phyloP scores from a whole-genome alignment of 2,888 invertebrate genomes.

The Spodoptera picta region DNA sequence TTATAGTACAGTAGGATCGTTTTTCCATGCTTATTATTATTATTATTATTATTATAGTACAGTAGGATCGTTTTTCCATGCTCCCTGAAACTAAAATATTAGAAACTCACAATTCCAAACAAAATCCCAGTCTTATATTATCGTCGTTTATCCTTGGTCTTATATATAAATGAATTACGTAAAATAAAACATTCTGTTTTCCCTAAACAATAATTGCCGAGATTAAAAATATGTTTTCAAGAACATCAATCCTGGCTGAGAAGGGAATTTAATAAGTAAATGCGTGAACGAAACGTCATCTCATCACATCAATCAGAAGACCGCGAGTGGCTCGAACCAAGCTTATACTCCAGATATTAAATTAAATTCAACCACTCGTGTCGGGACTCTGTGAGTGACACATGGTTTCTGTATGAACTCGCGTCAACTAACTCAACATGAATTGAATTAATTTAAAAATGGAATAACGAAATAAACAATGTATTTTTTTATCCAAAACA shows the following conservation, averaged over 20 bases:
- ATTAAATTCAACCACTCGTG: slow-evolving; percentile 65
- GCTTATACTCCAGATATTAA: slow-evolving; percentile 48
- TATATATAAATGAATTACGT: background rate
- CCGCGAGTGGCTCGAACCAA: slow-evolving; percentile 31
- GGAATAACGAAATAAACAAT: background rate
- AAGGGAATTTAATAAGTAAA: slow-evolving; percentile 61
- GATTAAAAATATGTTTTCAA: slow-evolving; percentile 24
- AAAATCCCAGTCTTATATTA: too few relatives aligned
- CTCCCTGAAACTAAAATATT: too few relatives aligned
- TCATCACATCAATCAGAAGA: slow-evolving; percentile 63
- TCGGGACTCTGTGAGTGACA: slow-evolving; percentile 52
- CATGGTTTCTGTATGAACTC: slow-evolving; percentile 33
- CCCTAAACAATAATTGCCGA: slow-evolving; percentile 7
- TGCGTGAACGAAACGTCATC: slow-evolving; percentile 62
- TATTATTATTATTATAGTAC: too few relatives aligned
- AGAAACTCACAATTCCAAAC: too few relatives aligned
- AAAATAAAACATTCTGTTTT: background rate
- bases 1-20: too few relatives aligned
- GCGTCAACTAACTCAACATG: slow-evolving; percentile 14
- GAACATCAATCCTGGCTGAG: slow-evolving; percentile 50
- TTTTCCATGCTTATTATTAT: too few relatives aligned
- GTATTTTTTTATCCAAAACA: background rate
- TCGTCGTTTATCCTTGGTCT: background rate
- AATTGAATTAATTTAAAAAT: slow-evolving; percentile 8
- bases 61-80: too few relatives aligned